phyloP scores from a whole-genome alignment of 2,888 invertebrate species.

The Schizaphis graminum region DNA sequence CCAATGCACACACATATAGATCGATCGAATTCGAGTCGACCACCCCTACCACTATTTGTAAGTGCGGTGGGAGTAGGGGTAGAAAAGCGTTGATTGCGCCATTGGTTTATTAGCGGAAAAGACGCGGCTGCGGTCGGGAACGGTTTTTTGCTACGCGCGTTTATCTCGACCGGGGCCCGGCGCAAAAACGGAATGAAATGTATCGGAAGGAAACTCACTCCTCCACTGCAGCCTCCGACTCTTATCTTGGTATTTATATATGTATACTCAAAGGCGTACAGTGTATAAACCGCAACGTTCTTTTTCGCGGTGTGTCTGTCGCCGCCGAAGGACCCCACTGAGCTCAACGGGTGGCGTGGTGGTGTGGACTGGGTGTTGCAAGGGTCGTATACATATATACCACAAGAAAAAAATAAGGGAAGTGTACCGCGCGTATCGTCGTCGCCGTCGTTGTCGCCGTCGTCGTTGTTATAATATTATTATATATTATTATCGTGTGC shows the following conservation, averaged over 20 bases:
- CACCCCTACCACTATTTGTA: background rate
- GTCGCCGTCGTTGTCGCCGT: background rate
- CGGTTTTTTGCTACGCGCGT: slow-evolving; percentile 62
- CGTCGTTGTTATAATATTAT: slow-evolving; percentile 29
- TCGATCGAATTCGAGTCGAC: slow-evolving; percentile 31
- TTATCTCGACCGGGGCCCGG: slow-evolving; percentile 63
- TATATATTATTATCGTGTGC: slow-evolving; percentile 57
- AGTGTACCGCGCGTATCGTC: slow-evolving; percentile 26
- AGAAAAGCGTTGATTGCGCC: slow-evolving; percentile 56
- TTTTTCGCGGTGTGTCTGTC: slow-evolving; percentile 29
- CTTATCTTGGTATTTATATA: slow-evolving; percentile 46
- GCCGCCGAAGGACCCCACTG: slow-evolving; percentile 49
- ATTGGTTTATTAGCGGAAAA: slow-evolving; percentile 65
- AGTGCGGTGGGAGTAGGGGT: background rate
- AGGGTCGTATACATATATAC: background rate
- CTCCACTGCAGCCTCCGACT: slow-evolving; percentile 40
- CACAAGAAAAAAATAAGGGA: slow-evolving; percentile 45
- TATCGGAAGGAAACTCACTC: slow-evolving; percentile 65
- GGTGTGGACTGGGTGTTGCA: background rate
- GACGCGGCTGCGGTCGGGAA: slow-evolving; percentile 50
- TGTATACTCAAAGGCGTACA: background rate
- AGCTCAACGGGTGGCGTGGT: slow-evolving; percentile 26
- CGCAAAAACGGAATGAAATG: slow-evolving; percentile 66
- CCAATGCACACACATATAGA: background rate
- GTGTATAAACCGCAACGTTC: slow-evolving; percentile 32